phyloP scores from a whole-genome alignment of 1,140 invertebrate species.

The Rhynchophorus ferrugineus region DNA sequence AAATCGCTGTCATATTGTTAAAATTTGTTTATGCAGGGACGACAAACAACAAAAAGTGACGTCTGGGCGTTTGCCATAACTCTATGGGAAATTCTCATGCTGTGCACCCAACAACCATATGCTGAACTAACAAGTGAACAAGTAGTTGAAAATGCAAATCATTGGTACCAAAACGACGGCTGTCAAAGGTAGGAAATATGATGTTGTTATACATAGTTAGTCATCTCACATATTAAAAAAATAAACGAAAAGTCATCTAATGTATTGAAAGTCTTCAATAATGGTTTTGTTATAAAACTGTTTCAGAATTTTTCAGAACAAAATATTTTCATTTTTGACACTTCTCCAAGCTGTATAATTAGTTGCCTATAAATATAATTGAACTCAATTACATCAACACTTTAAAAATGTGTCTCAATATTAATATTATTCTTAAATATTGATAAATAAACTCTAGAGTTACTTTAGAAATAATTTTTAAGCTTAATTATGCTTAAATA shows the following conservation, averaged over 20 bases:
- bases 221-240: neutral
- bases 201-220: neutral
- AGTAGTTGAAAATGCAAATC: constrained; percentile 65
- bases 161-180: constrained; percentile 50
- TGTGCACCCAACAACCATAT: constrained; percentile 64
- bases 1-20: too few species aligned
- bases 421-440: too few species aligned
- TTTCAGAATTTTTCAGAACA: neutral
- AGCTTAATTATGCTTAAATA: too few species aligned
- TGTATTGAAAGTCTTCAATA: neutral
- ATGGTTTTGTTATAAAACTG: too few species aligned
- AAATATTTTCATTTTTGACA: neutral
- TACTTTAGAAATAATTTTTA: too few species aligned
- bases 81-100: constrained; percentile 70
- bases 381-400: too few species aligned
- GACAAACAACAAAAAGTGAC: constrained; percentile 62
- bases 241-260: neutral
- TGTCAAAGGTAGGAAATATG: constrained; percentile 44
- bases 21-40: constrained; percentile 56
- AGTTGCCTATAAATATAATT: too few species aligned
- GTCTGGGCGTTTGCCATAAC: constrained; percentile 76
- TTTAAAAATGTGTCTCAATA: too few species aligned
- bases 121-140: constrained; percentile 68
- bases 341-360: too few species aligned
- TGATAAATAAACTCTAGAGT: too few species aligned